phyloP scores from a whole-genome alignment of 2,888 invertebrate species.

The Hecatera dysodea region DNA sequence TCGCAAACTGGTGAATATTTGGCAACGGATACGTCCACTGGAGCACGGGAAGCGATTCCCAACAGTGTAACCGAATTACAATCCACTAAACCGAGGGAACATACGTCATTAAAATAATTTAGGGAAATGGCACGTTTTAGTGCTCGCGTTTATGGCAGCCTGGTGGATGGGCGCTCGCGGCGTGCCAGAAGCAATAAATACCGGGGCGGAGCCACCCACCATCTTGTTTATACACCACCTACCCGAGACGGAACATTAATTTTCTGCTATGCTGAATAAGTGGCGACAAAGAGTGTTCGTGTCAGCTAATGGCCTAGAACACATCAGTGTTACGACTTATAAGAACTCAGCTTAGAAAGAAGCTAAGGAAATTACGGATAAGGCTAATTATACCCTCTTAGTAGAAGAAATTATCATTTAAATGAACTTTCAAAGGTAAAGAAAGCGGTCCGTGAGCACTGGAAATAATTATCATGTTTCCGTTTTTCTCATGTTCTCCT shows the following conservation, averaged over 20 bases:
- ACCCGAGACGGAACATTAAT: slow-evolving; percentile 82
- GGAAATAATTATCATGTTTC: slow-evolving; percentile 63
- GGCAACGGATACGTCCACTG: slow-evolving; percentile 71
- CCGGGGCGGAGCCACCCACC: slow-evolving; percentile 80
- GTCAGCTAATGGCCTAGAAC: slow-evolving; percentile 81
- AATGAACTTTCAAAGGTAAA: slow-evolving; percentile 66
- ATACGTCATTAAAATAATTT: slow-evolving; percentile 88
- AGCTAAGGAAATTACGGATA: slow-evolving; percentile 60
- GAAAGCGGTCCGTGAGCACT: slow-evolving; percentile 58
- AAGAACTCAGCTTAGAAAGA: slow-evolving; percentile 73
- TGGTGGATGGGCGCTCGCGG: slow-evolving; percentile 76
- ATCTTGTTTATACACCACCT: slow-evolving; percentile 84
- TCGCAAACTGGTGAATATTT: slow-evolving; percentile 70
- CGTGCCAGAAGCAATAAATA: slow-evolving; percentile 85
- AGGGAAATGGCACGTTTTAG: slow-evolving; percentile 86
- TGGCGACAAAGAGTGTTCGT: slow-evolving; percentile 82
- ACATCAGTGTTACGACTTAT: slow-evolving; percentile 76
- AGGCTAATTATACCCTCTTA: slow-evolving; percentile 66
- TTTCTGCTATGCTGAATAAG: slow-evolving; percentile 82
- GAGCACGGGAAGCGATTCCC: slow-evolving; percentile 73
- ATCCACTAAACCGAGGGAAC: slow-evolving; percentile 79
- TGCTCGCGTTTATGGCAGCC: slow-evolving; percentile 83
- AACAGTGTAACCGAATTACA: slow-evolving; percentile 81
- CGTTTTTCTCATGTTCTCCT: slow-evolving; percentile 57
- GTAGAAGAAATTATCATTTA: slow-evolving; percentile 74